Evolutionary conservation across 2,888 invertebrate genomes (phyloP).

Genomic region (Achlya flavicornis): DNA sequence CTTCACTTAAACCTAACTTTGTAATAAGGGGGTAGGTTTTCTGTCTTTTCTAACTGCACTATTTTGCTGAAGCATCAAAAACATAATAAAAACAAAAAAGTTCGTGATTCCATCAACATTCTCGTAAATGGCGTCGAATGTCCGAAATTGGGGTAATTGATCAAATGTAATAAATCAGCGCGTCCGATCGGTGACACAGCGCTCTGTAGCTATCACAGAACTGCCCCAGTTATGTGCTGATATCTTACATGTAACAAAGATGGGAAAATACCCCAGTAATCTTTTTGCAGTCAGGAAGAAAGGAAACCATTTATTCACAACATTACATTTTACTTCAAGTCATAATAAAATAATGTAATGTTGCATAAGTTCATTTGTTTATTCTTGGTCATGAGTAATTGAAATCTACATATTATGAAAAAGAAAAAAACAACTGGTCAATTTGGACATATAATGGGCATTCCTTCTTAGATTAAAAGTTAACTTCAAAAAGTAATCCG

Average conservation of each 20-base stretch:
- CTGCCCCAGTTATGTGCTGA: not conserved
- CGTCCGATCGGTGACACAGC: not conserved
- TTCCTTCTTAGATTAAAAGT: not conserved
- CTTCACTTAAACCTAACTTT: no score
- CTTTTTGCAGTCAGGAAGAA: no score
- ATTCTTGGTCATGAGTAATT: no score
- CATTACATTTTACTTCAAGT: no score
- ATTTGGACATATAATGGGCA: not conserved
- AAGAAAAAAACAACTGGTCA: no score
- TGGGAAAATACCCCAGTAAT: no score
- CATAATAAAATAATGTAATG: no score
- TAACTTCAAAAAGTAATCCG: not conserved
- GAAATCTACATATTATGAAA: no score
- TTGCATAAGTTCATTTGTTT: no score
- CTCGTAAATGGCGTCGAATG: slow-evolving; percentile 3
- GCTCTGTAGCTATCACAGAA: not conserved
- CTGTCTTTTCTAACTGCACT: no score
- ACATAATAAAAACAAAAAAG: not conserved
- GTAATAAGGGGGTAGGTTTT: no score
- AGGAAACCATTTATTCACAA: no score
- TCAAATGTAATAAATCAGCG: slow-evolving; percentile 1
- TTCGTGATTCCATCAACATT: not conserved
- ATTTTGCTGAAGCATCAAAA: not conserved
- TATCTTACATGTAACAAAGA: not conserved
- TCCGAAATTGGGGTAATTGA: not conserved